Percentiles rank a stretch among this genome's conserved stretches.
phyloP scores from a whole-genome alignment of 2,797 vertebrate genomes.

The Jordanella pulchra region DNA sequence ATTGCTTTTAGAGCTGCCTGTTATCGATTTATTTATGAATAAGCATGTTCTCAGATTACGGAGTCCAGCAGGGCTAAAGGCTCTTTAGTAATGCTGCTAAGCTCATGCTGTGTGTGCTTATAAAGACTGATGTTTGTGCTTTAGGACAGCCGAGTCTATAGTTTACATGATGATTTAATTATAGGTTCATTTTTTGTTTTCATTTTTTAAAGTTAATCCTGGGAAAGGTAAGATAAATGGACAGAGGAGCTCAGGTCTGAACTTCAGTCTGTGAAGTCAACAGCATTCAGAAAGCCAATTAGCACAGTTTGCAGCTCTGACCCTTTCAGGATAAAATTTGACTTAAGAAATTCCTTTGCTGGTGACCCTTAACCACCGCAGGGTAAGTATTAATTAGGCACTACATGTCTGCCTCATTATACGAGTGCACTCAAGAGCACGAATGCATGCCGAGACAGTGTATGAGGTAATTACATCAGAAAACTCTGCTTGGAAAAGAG shows the following conservation, averaged over 20 bases:
- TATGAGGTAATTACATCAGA: conserved; percentile 59
- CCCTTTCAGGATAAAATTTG: conserved; percentile 45
- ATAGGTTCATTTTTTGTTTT: not conserved
- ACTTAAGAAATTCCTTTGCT: conserved; percentile 34
- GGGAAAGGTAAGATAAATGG: conserved; percentile 1
- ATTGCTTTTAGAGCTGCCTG: not conserved
- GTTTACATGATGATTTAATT: not conserved
- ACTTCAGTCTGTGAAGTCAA: conserved; percentile 15
- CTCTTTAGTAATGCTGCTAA: not conserved
- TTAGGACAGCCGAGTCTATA: not conserved
- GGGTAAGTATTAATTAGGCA: conserved; percentile 40
- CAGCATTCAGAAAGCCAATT: conserved; percentile 54
- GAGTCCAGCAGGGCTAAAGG: not conserved
- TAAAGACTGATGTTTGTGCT: not conserved
- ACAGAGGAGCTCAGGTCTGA: not conserved
- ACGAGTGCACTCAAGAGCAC: conserved; percentile 30
- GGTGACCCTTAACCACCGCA: conserved; percentile 37
- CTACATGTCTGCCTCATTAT: conserved; percentile 27
- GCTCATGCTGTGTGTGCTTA: conserved; percentile 2
- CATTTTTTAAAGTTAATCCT: conserved; percentile 12
- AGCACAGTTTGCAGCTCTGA: conserved; percentile 44
- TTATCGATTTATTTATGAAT: not conserved
- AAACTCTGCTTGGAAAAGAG: conserved; percentile 17
- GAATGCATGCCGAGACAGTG: conserved; percentile 45
- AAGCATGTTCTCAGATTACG: not conserved